Base-by-base conservation (phyloP, 2,113 vertebrate genomes). In the Chaenocephalus aceratus region DNA sequence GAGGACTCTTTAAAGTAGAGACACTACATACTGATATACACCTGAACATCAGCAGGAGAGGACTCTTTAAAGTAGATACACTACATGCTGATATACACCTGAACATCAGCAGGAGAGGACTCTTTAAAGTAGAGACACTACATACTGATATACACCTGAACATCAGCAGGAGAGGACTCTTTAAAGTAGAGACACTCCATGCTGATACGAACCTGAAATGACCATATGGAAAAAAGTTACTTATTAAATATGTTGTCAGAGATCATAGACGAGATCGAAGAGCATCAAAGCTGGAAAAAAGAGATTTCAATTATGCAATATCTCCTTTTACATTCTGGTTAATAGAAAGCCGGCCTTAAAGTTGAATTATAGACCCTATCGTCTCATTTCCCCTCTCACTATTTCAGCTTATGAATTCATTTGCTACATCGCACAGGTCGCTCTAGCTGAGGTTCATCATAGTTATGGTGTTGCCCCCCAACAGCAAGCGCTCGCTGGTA, bases 401-500 rank as follows among this genome's bases (percentile, higher is more conserved):
- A 18, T 51, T 72, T 34, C 61, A 16, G 26, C 18, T 70, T 83
- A 76, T 69, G 44, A 72, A 76, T 58, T 59, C 21, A 30, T 77
- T 84, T 54, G 68, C 70, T 16, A 26, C 34, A 51, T 51, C 58
- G 56, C 67, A 6, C 76, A 48, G 68, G 76, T 86, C 85, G 52
- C 49, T 79, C 67, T 56, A 26, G 67, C 81, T 49, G 57, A 82
- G 64, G 44, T 75, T 62, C 53, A 30, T 80, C 76, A 63, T 77
- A 82, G 84, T 86, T 89, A 84, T 79, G 75, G 81, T 84, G 85
- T 82, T 80, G 68, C 69, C 49, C 49, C 59, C 68, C 34, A 61
- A 82, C 85, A 72, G 70, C 73, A 57, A 72, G 46, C 34, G 6
- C 58, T 65, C 59, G 34, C 57, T 7, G 36, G 36, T 41, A 41